A percentile compares a stretch with the other conserved stretches of the same genome.
phyloP scores from a whole-genome alignment of 2,113 vertebrate genomes.

The Barbus barbus region DNA sequence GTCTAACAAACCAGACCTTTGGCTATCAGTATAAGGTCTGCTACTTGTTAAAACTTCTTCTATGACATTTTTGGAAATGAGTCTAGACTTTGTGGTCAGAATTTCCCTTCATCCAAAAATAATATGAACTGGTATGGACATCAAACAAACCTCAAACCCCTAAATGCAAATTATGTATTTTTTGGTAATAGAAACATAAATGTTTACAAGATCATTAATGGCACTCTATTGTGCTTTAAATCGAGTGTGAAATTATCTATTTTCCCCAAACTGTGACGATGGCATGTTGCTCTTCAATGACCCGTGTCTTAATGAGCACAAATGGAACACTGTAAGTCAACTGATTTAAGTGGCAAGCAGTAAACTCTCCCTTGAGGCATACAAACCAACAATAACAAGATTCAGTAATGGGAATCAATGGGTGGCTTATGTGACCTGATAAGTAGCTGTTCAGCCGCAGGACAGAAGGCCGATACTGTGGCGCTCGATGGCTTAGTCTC shows the following conservation, averaged over 20 bases:
- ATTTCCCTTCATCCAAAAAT: background rate
- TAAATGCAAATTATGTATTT: background rate
- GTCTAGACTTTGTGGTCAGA: background rate
- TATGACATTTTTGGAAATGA: background rate
- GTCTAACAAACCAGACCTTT: background rate
- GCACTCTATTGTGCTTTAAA: constrained; percentile 10
- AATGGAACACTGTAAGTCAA: constrained; percentile 52
- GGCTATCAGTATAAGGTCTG: background rate
- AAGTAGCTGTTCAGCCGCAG: constrained; percentile 39
- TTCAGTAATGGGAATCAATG: constrained; percentile 57
- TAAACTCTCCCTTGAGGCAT: constrained; percentile 52
- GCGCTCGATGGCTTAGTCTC: constrained; percentile 5
- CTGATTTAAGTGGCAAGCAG: constrained; percentile 51
- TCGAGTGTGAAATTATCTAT: constrained; percentile 31
- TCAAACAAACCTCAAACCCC: background rate
- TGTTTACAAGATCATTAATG: constrained; percentile 20
- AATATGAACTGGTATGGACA: background rate
- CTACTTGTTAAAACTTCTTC: background rate
- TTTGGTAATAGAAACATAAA: background rate
- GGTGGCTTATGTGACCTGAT: constrained; percentile 45
- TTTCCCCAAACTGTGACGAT: background rate
- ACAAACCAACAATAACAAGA: constrained; percentile 51
- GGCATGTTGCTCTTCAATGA: constrained; percentile 41
- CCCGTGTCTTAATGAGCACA: constrained; percentile 45
- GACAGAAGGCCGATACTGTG: constrained; percentile 20